Percentiles rank a stretch among this genome's conserved stretches.
phyloP scores from a whole-genome alignment of 2,113 vertebrate species.

The Varanus salvator region DNA sequence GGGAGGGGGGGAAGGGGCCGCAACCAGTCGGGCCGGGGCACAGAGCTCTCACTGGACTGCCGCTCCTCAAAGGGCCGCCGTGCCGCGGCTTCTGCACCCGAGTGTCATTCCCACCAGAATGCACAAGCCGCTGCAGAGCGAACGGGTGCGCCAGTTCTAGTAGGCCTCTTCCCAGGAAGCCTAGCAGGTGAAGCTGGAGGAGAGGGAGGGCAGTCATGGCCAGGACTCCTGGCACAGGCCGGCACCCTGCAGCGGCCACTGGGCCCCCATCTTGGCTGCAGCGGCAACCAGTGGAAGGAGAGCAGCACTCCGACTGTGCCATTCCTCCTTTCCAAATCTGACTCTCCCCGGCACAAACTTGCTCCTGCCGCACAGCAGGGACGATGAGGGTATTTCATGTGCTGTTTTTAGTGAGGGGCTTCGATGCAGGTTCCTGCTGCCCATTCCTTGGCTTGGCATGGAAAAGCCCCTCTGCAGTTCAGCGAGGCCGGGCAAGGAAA shows the following conservation, averaged over 20 bases:
- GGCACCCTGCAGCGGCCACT: neutral
- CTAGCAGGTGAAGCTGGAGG: accelerated
- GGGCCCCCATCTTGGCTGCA: neutral
- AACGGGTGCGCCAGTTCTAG: constrained; percentile 33
- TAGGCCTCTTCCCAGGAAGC: accelerated
- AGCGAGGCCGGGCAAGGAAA: neutral
- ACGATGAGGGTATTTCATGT: neutral
- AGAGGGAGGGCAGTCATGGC: neutral
- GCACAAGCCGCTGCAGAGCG: accelerated
- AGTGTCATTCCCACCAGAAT: accelerated
- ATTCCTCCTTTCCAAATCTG: neutral
- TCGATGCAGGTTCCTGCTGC: too few species aligned
- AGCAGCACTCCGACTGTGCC: neutral
- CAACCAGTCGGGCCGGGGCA: too few species aligned
- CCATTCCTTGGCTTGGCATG: too few species aligned
- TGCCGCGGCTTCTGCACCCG: accelerated
- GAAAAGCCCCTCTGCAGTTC: neutral
- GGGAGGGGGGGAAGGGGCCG: neutral
- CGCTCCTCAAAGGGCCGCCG: neutral
- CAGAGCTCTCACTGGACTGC: accelerated
- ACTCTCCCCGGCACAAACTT: neutral
- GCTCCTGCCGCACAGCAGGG: neutral
- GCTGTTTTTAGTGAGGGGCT: neutral
- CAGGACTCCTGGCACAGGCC: neutral
- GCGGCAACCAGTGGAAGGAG: neutral